Percentiles rank a stretch among this genome's conserved stretches.
Conservation (phyloP, 2,797 vertebrate species). For the Synanceia verrucosa region DNA sequence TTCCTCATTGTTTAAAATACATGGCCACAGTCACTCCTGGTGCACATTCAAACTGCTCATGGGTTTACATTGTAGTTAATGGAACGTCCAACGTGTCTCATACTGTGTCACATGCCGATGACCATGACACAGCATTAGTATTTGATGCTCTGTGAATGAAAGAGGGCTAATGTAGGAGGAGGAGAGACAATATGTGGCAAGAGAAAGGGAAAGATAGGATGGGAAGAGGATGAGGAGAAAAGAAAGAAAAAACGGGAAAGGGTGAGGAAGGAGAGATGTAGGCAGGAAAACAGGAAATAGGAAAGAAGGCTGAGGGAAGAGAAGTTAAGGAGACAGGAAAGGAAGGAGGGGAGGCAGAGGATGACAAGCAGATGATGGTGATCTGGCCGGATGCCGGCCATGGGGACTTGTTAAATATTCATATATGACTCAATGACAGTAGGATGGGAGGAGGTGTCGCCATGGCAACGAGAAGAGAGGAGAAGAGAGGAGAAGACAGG, state of each 20-base stretch:
- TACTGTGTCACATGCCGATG: not conserved
- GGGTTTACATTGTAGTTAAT: not conserved
- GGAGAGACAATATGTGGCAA: not conserved
- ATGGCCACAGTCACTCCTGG: not conserved
- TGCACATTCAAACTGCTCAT: too few relatives aligned
- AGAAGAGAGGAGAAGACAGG: not conserved
- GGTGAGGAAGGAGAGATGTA: not conserved
- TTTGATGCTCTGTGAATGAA: not conserved
- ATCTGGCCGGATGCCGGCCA: constrained; percentile 33
- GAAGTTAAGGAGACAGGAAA: not conserved
- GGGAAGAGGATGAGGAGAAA: not conserved
- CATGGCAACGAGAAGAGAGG: constrained; percentile 33
- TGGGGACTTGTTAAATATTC: constrained; percentile 63
- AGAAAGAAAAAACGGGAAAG: not conserved
- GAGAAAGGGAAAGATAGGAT: not conserved
- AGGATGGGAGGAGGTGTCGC: constrained; percentile 36
- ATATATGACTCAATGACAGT: constrained; percentile 55
- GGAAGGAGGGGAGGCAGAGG: not conserved
- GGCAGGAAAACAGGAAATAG: not conserved
- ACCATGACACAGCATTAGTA: not conserved
- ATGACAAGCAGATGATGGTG: constrained; percentile 17
- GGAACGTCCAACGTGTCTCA: not conserved
- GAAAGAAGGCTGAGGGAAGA: not conserved
- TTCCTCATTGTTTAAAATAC: not conserved
- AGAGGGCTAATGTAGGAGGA: not conserved